Evolutionary conservation across 2,113 vertebrate genomes (phyloP).

Genomic region (Propithecus coquereli): DNA sequence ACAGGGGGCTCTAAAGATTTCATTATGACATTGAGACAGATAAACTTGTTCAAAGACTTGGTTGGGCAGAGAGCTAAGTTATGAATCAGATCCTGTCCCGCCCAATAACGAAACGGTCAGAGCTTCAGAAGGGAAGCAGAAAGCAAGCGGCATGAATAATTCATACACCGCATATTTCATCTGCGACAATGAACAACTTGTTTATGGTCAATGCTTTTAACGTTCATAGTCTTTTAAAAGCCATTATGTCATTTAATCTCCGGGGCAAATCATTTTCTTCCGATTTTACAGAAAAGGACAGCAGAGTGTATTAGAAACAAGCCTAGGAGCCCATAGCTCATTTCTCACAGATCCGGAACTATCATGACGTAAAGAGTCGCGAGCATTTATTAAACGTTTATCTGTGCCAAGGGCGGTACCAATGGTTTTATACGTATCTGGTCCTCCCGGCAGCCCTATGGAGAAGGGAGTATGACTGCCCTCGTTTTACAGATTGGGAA

Average conservation of each 20-base stretch:
- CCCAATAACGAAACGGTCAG: constrained; percentile 19
- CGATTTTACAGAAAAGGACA: neutral
- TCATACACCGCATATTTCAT: constrained; percentile 51
- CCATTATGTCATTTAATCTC: constrained; percentile 22
- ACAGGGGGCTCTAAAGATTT: neutral
- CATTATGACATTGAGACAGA: neutral
- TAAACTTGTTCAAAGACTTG: neutral
- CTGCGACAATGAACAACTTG: constrained; percentile 46
- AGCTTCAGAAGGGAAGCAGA: neutral
- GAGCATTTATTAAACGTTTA: neutral
- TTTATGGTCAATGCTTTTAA: constrained; percentile 39
- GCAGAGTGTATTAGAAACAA: neutral
- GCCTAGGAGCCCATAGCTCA: neutral
- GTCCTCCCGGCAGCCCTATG: neutral
- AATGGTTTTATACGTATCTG: neutral
- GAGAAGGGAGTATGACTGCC: neutral
- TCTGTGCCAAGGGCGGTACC: neutral
- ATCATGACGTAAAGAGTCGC: neutral
- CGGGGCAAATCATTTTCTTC: neutral
- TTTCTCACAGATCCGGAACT: neutral
- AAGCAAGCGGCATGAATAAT: constrained; percentile 50
- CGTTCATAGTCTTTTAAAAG: constrained; percentile 12
- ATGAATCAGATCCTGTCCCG: neutral
- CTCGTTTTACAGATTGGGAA: neutral
- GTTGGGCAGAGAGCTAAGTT: neutral